Percentiles rank a stretch among this genome's conserved stretches.
Evolutionary conservation across 1,140 invertebrate species (phyloP).

Genomic region (Gonioctena quinquepunctata): DNA sequence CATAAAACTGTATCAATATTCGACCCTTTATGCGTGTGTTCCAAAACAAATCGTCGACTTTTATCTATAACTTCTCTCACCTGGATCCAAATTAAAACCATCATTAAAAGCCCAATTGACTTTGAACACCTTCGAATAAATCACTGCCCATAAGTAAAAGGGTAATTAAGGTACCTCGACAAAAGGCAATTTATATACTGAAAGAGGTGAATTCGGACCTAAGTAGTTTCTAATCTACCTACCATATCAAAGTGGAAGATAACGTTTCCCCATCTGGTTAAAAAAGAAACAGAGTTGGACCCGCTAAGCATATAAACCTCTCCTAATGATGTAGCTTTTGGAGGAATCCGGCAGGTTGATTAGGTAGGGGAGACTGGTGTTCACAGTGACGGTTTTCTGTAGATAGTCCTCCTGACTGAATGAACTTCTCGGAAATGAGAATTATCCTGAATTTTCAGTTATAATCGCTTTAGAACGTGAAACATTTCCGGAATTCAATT

Average conservation of each 20-base stretch:
- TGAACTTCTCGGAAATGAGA: no score
- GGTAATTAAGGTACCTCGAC: background rate
- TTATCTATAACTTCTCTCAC: no score
- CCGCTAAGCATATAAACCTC: background rate
- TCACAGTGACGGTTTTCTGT: no score
- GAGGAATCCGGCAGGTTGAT: background rate
- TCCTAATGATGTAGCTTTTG: background rate
- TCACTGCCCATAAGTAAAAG: background rate
- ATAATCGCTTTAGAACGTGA: no score
- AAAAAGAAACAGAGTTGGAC: background rate
- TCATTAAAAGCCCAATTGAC: no score
- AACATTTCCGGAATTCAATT: no score
- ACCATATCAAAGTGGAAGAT: background rate
- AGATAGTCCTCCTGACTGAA: no score
- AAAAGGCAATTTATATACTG: background rate
- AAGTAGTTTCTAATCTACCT: background rate
- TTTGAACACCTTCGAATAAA: background rate
- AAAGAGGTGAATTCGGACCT: background rate
- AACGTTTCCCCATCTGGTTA: background rate
- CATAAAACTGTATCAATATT: no score
- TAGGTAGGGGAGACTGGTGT: background rate
- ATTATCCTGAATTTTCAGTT: no score
- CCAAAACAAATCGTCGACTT: no score
- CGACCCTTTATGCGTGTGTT: no score
- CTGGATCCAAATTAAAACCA: no score